Evolutionary conservation across 2,113 vertebrate species (phyloP).

Genomic region (Lontra canadensis): DNA sequence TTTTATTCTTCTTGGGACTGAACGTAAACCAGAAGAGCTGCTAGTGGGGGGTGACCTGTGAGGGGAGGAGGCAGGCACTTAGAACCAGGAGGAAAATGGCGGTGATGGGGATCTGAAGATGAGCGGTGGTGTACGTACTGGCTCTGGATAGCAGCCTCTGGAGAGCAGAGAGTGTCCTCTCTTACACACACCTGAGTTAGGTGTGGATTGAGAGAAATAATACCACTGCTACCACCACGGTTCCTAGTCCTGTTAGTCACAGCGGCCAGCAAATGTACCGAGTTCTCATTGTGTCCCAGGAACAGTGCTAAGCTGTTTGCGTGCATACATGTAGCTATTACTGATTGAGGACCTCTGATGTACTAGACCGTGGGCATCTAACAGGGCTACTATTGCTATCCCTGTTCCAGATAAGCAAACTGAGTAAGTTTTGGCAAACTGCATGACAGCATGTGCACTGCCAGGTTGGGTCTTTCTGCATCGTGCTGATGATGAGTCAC

Average conservation of each 20-base stretch:
- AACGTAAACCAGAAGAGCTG: neutral
- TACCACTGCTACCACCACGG: neutral
- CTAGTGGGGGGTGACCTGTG: neutral
- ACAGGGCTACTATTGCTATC: neutral
- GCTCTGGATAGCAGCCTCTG: neutral
- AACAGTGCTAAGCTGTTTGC: neutral
- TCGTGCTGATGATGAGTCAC: neutral
- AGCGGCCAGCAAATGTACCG: neutral
- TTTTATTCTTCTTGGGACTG: neutral
- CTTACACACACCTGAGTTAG: neutral
- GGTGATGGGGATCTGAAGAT: neutral
- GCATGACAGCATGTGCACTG: neutral
- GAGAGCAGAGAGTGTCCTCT: neutral
- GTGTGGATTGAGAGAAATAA: neutral
- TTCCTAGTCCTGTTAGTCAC: neutral
- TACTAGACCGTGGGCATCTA: neutral
- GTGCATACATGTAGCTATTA: neutral
- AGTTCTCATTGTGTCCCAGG: neutral
- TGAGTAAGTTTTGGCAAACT: neutral
- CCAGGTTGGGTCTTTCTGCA: neutral
- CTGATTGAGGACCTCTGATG: neutral
- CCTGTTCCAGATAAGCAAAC: neutral
- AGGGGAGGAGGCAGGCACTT: neutral
- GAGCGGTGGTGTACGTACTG: too few relatives aligned
- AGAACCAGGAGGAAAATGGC: neutral